Evolutionary conservation across 2,113 vertebrate genomes (phyloP), one percentile per base, ranked within the genome.

Genomic region (Microtus richardsoni): DNA sequence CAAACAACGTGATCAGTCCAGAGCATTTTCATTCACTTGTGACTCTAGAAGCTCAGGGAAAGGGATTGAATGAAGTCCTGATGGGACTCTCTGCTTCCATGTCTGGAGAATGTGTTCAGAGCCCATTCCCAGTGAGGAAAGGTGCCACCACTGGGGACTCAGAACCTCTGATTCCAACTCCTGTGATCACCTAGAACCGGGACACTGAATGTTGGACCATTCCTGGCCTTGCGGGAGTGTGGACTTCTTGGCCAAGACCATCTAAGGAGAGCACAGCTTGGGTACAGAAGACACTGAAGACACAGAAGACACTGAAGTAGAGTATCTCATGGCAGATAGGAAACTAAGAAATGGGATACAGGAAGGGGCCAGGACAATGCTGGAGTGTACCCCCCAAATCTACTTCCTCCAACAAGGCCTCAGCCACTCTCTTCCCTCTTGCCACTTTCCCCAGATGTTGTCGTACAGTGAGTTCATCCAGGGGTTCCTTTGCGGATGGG

Each of bases 11-110:
- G 41, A 44, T 75, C 41, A 30, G 5, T 41, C 28, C 58, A 36
- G 47, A 58, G 33, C 3, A 0, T 41, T 16, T 6, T 10, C 4
- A 28, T 44, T n/a, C 39, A 73, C 49, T 1, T 1, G 0, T 28
- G 62, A 19, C 33, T 12, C 0, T 26, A 13, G 33, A 66, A 71
- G 47, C 36, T 75, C 64, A 5, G 52, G 19, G 82, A 30, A 71
- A 8, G 39, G 47, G 16, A 14, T 28, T 17, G 24, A 11, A 41
- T 39, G 33, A 64, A 10, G 58, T 16, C 28, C 94, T 89, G 60
- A 47, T 70, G 8, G 36, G 62, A 36, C 58, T 80, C 39, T 78
- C 22, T 44, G 58, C 44, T 52, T 77, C 68, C 4, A 58, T n/a
- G 33, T 33, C 78, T 44, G 19, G 33, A n/a, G 49, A 10, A 10